Base-by-base conservation (phyloP, 2,888 invertebrate species). In the Dolomedes plantarius region DNA sequence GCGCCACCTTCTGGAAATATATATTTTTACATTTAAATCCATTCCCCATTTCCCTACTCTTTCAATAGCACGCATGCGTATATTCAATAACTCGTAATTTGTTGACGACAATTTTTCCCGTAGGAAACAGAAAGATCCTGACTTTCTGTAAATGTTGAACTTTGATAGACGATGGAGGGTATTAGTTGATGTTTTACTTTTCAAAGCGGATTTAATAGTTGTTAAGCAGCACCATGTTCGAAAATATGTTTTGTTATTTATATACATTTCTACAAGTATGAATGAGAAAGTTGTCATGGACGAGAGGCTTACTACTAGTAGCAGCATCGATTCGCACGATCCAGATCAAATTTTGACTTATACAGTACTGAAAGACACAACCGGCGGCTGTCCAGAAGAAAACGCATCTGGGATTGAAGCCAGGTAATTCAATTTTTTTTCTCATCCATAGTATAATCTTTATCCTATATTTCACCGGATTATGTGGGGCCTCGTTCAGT, bases 351-450 rank as follows among this genome's bases (percentile, higher is more conserved):
- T 83, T 32, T 68, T 79, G 32, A 86, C 85, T 19, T 86, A 79
- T 46, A 75, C 85, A 11, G 85, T 86, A n/a, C 41, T 86, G 31
- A 86, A 86, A 79, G 85, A 86, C 41, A 56, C 83, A 27, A 69
- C 85, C 32, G 77, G 62, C 29, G n/a, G 28, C 11, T 68, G 82
- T 19, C 31, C 77, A 0, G 83, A 83, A 73, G 83, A 77, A 83
- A 83, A 77, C 77, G 83, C 65, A n/a, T 31, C 46, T 6, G 82
- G 75, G 9, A 73, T 83, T 65, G 83, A 83, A 62, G 69, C 77
- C 7, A 83, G 77, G 83, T 83, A 39, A 83, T 36, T 74, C 41
- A 46, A 19, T 46, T 32, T 19, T 41, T n/a, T 29, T 36, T 13
- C 27, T 62, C 62, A 73, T 56, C 0, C 13, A 23, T 64, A 64